phyloP scores from a whole-genome alignment of 2,113 vertebrate genomes.

The Apteryx owenii region DNA sequence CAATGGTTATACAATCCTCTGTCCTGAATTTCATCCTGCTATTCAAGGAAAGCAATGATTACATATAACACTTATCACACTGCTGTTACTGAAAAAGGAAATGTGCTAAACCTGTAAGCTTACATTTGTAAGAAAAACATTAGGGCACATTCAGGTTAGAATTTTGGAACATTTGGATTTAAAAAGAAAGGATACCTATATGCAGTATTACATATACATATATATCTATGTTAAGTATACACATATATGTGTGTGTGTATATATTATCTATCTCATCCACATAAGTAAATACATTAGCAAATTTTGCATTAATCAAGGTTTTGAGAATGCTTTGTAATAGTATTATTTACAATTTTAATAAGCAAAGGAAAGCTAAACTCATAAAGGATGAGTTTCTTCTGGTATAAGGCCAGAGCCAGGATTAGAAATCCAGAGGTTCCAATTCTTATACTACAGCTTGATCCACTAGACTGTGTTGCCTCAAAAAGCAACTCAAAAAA shows the following conservation, averaged over 20 bases:
- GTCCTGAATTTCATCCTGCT: neutral
- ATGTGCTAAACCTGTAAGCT: neutral
- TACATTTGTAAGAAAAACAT: neutral
- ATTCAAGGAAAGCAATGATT: neutral
- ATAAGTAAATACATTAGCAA: neutral
- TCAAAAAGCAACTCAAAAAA: neutral
- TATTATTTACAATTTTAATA: neutral
- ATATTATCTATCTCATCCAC: too few relatives aligned
- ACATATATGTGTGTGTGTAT: neutral
- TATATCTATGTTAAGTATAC: rapidly evolving
- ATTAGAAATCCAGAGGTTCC: neutral
- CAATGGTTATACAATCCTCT: neutral
- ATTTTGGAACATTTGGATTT: neutral
- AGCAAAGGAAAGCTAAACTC: neutral
- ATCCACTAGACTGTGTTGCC: neutral
- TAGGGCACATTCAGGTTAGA: neutral
- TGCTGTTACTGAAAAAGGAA: neutral
- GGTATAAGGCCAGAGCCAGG: neutral
- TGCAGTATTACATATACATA: neutral
- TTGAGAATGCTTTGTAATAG: neutral
- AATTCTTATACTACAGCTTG: neutral
- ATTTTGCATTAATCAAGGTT: rapidly evolving
- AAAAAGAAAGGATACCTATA: neutral
- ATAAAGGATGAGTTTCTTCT: neutral
- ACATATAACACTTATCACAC: too few relatives aligned